Evolutionary conservation across 2,113 vertebrate species (phyloP).

Genomic region (Octodon degus): DNA sequence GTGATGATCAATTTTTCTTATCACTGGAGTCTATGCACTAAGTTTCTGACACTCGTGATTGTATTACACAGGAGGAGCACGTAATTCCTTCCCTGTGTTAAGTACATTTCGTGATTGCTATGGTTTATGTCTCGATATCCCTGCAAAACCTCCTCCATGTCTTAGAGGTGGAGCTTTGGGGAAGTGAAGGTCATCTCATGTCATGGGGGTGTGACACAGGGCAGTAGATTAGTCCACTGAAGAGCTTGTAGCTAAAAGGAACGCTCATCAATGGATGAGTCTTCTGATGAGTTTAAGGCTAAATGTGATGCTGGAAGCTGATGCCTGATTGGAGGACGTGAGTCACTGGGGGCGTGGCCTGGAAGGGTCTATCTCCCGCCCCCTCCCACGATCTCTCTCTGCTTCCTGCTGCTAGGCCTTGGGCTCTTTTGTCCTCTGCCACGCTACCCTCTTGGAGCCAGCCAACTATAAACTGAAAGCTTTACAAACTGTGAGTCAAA

Average conservation of each 20-base stretch:
- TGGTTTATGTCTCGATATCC: background rate
- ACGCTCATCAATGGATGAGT: background rate
- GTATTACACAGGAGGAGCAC: background rate
- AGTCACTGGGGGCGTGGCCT: background rate
- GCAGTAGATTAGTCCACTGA: background rate
- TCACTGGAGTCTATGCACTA: background rate
- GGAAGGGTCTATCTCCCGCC: background rate
- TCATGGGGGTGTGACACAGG: background rate
- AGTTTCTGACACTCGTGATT: background rate
- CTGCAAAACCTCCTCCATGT: background rate
- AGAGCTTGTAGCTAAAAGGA: background rate
- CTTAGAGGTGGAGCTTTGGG: background rate
- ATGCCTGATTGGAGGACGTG: background rate
- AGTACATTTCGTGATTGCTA: background rate
- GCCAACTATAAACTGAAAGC: background rate
- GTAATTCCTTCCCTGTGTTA: background rate
- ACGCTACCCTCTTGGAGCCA: background rate
- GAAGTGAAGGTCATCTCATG: background rate
- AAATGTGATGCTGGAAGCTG: background rate
- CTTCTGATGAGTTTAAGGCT: background rate
- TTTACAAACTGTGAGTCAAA: background rate
- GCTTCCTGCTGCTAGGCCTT: background rate
- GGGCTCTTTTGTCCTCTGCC: background rate
- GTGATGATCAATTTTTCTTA: background rate
- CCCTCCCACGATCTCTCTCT: background rate